Base-by-base conservation (phyloP, 2,888 invertebrate genomes). In the Thyatira batis region DNA sequence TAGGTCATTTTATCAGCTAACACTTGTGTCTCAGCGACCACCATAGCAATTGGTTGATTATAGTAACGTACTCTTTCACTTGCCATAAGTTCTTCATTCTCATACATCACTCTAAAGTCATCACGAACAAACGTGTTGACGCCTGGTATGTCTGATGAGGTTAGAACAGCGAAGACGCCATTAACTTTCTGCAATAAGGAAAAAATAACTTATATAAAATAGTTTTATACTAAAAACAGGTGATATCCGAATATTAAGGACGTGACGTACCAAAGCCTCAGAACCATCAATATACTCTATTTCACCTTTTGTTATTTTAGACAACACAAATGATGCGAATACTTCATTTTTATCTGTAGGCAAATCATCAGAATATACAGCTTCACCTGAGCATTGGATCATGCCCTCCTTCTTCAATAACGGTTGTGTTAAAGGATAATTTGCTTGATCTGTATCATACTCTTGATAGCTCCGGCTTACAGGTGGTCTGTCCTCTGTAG, bases 21-120 rank as follows among this genome's bases (percentile, higher is more conserved):
- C 0, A 84, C 79, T 57, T 93, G 92, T 23, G 91, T 92, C 23
- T 89, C 92, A 3, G 96, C 97, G 0, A 95, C 93, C 5, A 97
- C 91, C 30, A 97, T 80, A 3, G 96, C 97, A 3, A 96, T 81
- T 0, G 96, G 94, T 73, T 97, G 96, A 2, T 95, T 94, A 55
- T 93, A 93, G 72, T 92, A 96, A 44, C 83, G 67, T 1, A 95
- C 61, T 64, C 87, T 80, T 2, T 89, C 90, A 61, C 85, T 88
- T 51, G 92, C 93, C 56, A 93, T 84, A 20, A 93, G 61, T 71
- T 92, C 90, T 73, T 93, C 93, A 51, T 74, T 69, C 54, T 78
- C 76, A 46, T 55, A 60, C 30, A 76, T 43, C 0, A 76, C 55
- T 51, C 63, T 33, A 30, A 73, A 73, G 49, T 77, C 73, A 11